A percentile compares a stretch with the other conserved stretches of the same genome.
These are phyloP conservation scores for Pycnomerus fuliginosus DNA, from an alignment of 2,888 invertebrate genomes.

Conservation along the genomic window DNA sequence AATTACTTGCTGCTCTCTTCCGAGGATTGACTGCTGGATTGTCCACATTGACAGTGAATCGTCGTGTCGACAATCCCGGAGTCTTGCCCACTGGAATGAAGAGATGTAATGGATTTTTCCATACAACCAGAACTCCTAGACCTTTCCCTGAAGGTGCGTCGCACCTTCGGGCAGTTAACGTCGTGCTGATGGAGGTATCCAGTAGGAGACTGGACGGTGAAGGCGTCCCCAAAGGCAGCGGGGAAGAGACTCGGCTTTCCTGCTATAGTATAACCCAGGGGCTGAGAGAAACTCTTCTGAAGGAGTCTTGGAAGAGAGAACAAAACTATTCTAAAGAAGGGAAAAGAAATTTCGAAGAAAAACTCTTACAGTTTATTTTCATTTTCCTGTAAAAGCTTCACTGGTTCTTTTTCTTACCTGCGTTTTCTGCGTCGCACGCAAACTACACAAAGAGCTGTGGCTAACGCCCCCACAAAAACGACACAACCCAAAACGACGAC, in stretches of 20 bases:
- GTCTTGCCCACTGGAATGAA: slow-evolving; percentile 81
- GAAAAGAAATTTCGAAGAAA: neutral
- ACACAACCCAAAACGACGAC: slow-evolving; percentile 78
- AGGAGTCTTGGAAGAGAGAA: slow-evolving; percentile 34
- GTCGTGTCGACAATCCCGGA: slow-evolving; percentile 67
- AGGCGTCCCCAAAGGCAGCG: slow-evolving; percentile 51
- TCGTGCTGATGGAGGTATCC: slow-evolving; percentile 42
- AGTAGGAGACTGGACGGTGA: slow-evolving; percentile 39
- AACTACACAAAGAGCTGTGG: slow-evolving; percentile 76
- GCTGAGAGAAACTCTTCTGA: slow-evolving; percentile 43
- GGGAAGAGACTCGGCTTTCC: slow-evolving; percentile 53
- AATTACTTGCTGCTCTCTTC: slow-evolving; percentile 72
- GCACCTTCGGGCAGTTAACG: slow-evolving; percentile 39
- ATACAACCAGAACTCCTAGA: slow-evolving; percentile 51
- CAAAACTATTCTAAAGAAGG: neutral
- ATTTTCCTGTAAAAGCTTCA: too few relatives aligned
- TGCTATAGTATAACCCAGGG: slow-evolving; percentile 45
- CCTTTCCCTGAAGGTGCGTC: slow-evolving; percentile 39
- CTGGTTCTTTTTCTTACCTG: slow-evolving; percentile 58
- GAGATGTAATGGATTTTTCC: slow-evolving; percentile 75
- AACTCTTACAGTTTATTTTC: neutral
- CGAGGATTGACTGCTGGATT: slow-evolving; percentile 65
- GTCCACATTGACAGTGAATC: slow-evolving; percentile 64
- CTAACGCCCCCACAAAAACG: slow-evolving; percentile 77
- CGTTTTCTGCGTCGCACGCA: slow-evolving; percentile 63